phyloP scores from a whole-genome alignment of 2,113 vertebrate species.

The Lanius ludovicianus region DNA sequence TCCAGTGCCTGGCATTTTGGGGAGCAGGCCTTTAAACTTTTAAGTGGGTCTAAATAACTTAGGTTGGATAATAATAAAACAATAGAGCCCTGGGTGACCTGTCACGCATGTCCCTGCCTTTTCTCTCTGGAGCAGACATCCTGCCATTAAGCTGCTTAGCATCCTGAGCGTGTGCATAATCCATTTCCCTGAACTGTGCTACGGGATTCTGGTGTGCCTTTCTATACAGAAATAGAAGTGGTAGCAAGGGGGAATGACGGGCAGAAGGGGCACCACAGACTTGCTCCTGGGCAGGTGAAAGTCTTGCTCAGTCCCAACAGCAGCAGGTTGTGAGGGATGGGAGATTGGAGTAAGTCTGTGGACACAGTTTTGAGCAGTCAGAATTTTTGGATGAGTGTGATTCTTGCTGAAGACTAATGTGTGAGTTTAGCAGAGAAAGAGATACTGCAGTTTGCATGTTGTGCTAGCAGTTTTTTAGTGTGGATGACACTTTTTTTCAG shows the following conservation, averaged over 20 bases:
- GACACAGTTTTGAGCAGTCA: not conserved
- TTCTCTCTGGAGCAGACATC: not conserved
- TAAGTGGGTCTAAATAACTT: not conserved
- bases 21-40: not conserved
- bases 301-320: not conserved
- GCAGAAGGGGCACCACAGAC: not conserved
- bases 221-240: rapidly evolving
- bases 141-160: conserved; percentile 25
- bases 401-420: not conserved
- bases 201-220: rapidly evolving
- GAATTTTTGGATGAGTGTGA: not conserved
- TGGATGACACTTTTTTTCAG: not conserved
- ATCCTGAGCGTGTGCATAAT: not conserved
- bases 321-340: not conserved
- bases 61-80: not conserved
- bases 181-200: not conserved
- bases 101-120: not conserved
- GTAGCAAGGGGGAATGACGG: not conserved
- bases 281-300: no score
- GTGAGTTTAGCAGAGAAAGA: not conserved
- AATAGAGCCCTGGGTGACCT: not conserved
- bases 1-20: not conserved
- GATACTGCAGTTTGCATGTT: rapidly evolving
- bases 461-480: not conserved
- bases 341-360: not conserved